Evolutionary conservation across 2,888 invertebrate genomes (phyloP).

Genomic region (Rhyacophila evoluta): DNA sequence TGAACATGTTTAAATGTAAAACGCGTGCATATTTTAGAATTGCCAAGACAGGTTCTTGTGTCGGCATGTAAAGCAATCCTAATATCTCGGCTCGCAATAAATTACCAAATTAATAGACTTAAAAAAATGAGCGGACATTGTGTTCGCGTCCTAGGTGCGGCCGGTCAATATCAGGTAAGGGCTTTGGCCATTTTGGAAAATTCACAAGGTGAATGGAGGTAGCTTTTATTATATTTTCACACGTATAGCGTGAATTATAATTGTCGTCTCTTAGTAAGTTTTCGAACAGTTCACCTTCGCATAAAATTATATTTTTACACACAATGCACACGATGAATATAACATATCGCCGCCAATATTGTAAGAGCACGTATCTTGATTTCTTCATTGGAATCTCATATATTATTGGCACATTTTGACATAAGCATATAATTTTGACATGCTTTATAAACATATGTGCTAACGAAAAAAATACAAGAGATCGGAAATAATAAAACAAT

Average conservation of each 20-base stretch:
- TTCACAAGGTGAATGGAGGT: slow-evolving; percentile 6
- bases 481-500: too few relatives aligned
- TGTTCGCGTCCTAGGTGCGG: neutral
- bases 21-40: slow-evolving; percentile 22
- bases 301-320: too few relatives aligned
- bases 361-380: too few relatives aligned
- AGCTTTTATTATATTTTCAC: slow-evolving; percentile 18
- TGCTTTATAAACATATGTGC: too few relatives aligned
- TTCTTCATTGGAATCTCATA: too few relatives aligned
- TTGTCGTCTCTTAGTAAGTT: neutral
- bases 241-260: slow-evolving; percentile 6
- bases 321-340: too few relatives aligned
- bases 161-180: slow-evolving; percentile 30
- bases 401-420: too few relatives aligned
- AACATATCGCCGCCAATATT: too few relatives aligned
- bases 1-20: slow-evolving; percentile 15
- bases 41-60: slow-evolving; percentile 23
- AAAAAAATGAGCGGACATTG: slow-evolving; percentile 33
- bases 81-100: slow-evolving; percentile 37
- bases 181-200: slow-evolving; percentile 26
- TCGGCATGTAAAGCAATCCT: slow-evolving; percentile 29
- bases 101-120: slow-evolving; percentile 42
- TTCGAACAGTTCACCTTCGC: neutral
- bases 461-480: too few relatives aligned
- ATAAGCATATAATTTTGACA: too few relatives aligned